Base-by-base conservation (phyloP, 2,888 invertebrate genomes). In the Drepana falcataria region DNA sequence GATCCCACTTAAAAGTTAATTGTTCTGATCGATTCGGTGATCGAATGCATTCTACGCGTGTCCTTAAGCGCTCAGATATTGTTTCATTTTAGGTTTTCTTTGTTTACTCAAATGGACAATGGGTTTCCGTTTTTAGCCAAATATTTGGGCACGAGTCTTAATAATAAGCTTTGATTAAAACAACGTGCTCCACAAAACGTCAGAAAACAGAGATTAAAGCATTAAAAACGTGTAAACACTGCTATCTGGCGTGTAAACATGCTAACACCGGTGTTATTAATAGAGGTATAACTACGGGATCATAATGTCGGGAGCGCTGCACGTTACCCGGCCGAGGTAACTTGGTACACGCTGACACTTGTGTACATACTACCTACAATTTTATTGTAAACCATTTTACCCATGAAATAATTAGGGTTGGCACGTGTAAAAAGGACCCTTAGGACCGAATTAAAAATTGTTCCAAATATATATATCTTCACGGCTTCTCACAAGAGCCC, bases 1-100 rank as follows among this genome's bases (percentile, higher is more conserved):
- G 87, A 85, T 87, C 87, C 86, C 87, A 83, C 82, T 85, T 80
- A 65, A 75, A 76, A 77, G 63, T 79, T 85, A 83, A 85, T 84
- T 81, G 80, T 73, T 79, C 68, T 44, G 73, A 79, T 77, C 75
- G 76, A 79, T 79, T 79, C 68, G 65, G 66, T 75, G 63, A 75
- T 76, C 69, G 61, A 81, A 70, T 75, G 75, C 71, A 73, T 69
- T 53, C 51, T 44, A 35, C 52, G 48, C 59, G 55, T 58, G 60
- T 68, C 59, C 61, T 59, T 63, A 66, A 66, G 60, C 64, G 55
- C 55, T 53, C 63, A 59, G 58, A 58, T 37, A 51, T 56, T 63
- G 54, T 48, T 56, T 60, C 54, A 58, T 56, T 52, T 40, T 55
- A 61, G 49, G 52, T 47, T 58, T 40, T 44, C 53, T 51, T 6